Conservation (phyloP, 64 coral and sea anemone genomes). For the Montipora cactus region DNA sequence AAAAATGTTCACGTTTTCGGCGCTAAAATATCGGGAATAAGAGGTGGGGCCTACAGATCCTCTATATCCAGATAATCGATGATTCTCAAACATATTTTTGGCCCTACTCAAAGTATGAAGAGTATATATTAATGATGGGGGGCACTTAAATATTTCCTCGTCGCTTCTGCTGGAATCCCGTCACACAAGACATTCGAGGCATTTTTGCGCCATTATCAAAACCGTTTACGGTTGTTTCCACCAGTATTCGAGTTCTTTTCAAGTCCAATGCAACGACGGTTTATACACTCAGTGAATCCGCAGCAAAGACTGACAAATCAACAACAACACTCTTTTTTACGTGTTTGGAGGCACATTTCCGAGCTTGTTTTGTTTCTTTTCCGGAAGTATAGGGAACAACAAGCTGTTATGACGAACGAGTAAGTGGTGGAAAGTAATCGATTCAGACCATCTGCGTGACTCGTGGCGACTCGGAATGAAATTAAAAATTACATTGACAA, state of each 20-base stretch:
- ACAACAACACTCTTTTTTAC: background rate
- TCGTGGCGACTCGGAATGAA: too few relatives aligned
- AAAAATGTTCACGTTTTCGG: background rate
- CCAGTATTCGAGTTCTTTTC: too few relatives aligned
- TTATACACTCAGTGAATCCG: background rate
- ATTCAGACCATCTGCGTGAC: too few relatives aligned
- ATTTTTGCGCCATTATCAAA: too few relatives aligned
- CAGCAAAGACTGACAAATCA: background rate
- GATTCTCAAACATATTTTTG: background rate
- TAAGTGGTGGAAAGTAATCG: background rate
- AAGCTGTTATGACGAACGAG: background rate
- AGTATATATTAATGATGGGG: too few relatives aligned
- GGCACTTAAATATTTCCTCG: too few relatives aligned
- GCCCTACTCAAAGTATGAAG: too few relatives aligned
- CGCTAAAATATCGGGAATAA: slow-evolving; percentile 31
- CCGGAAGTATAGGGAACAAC: background rate
- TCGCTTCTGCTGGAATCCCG: too few relatives aligned
- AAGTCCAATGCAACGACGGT: too few relatives aligned
- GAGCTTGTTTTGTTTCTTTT: background rate
- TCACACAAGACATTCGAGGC: too few relatives aligned
- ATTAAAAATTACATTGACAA: background rate
- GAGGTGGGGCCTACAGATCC: background rate
- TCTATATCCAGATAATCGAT: background rate
- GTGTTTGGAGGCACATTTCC: background rate
- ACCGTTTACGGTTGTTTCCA: too few relatives aligned